Evolutionary conservation across 2,113 vertebrate species (phyloP), one percentile per base, ranked within the genome.

Genomic region (Jaculus jaculus): DNA sequence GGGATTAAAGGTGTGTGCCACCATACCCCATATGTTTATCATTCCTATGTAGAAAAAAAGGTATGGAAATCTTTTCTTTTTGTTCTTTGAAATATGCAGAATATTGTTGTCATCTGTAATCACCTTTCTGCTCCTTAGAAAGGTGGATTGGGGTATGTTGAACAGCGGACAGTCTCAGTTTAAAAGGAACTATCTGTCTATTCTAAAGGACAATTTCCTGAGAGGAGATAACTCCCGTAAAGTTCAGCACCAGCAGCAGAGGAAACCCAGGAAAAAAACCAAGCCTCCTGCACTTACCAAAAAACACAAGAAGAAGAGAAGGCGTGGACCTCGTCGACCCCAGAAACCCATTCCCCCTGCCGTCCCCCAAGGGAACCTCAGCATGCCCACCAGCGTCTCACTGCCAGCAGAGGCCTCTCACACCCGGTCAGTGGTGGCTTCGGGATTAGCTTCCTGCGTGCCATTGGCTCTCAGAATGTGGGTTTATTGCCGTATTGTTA

Each of bases 281-380:
- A 99, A 99, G 98, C 99, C 99, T 66, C 99, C 99, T 97, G 99
- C 99, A 60, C 99, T 99, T 98, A 99, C 99, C 98, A 99, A 99
- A 99, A 99, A 99, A 99, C 99, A 99, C 97, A 99, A 99, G 98
- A 99, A 99, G 98, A 99, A 99, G 98, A 98, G 99, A 97, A 98
- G 99, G 96, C 99, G 99, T 98, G 99, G 98, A 47, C 99, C 99
- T 0, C 98, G 98, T n/a, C 98, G 99, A 97, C 99, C 99, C 65
- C 99, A 99, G 97, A 99, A 99, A 92, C 99, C 99, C 97, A 99
- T 99, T 97, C 99, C 99, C 87, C 99, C 99, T 87, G 99, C 99
- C 61, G 96, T 99, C 96, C 99, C 99, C 82, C 99, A 99, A 97
- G 99, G 99, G 97, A 99, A 99, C 98, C 98, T 99, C 98, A 99